A percentile compares a stretch with the other conserved stretches of the same genome.
Conservation (phyloP, 2,797 vertebrate species). For the Cichlasoma orientale region DNA sequence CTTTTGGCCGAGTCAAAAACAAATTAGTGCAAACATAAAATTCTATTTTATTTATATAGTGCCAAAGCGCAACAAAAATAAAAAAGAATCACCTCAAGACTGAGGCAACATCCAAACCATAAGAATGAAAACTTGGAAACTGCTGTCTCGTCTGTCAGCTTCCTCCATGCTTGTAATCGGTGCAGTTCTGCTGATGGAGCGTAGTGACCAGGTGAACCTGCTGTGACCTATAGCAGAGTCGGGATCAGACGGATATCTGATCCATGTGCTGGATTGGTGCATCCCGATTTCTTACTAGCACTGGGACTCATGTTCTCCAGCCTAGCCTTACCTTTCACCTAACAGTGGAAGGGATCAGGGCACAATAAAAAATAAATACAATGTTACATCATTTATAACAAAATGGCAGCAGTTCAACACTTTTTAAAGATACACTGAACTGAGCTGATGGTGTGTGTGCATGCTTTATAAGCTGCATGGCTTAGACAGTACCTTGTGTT, state of each 20-base stretch:
- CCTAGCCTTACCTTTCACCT: conserved; percentile 15
- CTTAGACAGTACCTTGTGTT: not conserved
- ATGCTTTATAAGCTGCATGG: not conserved
- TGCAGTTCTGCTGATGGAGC: not conserved
- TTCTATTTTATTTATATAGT: no score
- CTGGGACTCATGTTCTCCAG: not conserved
- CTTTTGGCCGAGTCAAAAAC: not conserved
- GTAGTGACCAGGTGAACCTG: not conserved
- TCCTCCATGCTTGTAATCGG: not conserved
- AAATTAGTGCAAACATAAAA: not conserved
- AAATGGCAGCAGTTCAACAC: not conserved
- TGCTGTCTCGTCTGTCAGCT: not conserved
- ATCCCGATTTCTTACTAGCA: not conserved
- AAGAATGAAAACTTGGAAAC: not conserved
- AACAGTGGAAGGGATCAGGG: not conserved
- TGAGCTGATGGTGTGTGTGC: not conserved
- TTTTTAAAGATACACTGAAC: not conserved
- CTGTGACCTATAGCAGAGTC: not conserved
- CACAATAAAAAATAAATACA: not conserved
- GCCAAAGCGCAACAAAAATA: no score
- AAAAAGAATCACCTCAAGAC: no score
- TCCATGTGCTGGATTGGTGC: not conserved
- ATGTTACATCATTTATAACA: not conserved
- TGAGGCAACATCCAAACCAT: not conserved
- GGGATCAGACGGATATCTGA: not conserved